These are phyloP conservation scores for Erithacus rubecula DNA, from an alignment of 2,797 vertebrate species.

Conservation along the genomic window DNA sequence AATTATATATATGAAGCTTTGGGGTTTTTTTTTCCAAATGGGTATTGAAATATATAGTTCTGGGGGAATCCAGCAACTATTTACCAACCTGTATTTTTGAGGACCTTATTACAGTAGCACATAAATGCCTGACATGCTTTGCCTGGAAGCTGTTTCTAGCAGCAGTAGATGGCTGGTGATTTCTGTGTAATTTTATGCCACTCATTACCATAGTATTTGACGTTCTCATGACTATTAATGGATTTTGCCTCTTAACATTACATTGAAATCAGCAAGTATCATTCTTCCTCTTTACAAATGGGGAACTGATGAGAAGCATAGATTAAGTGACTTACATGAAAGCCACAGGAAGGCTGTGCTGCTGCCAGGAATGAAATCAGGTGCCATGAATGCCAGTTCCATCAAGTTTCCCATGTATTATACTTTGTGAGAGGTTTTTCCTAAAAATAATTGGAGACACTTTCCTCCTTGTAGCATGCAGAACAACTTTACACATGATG, in stretches of 20 bases:
- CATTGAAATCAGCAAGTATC: constrained; percentile 45
- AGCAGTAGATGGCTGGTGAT: neutral
- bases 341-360: neutral
- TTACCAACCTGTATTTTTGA: neutral
- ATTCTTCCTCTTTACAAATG: neutral
- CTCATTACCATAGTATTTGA: constrained; percentile 39
- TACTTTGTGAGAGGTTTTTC: neutral
- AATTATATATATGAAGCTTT: neutral
- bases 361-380: constrained; percentile 28
- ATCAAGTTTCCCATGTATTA: neutral
- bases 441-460: neutral
- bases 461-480: neutral
- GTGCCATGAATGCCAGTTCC: neutral
- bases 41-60: neutral
- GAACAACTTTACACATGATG: neutral
- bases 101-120: neutral
- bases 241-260: constrained; percentile 3
- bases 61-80: neutral
- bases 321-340: constrained; percentile 4
- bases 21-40: neutral
- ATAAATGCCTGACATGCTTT: neutral
- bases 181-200: constrained; percentile 29
- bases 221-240: constrained; percentile 58
- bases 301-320: constrained; percentile 29
- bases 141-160: constrained; percentile 15